Conservation (phyloP, 2,888 invertebrate species). For the Tetragonisca angustula region DNA sequence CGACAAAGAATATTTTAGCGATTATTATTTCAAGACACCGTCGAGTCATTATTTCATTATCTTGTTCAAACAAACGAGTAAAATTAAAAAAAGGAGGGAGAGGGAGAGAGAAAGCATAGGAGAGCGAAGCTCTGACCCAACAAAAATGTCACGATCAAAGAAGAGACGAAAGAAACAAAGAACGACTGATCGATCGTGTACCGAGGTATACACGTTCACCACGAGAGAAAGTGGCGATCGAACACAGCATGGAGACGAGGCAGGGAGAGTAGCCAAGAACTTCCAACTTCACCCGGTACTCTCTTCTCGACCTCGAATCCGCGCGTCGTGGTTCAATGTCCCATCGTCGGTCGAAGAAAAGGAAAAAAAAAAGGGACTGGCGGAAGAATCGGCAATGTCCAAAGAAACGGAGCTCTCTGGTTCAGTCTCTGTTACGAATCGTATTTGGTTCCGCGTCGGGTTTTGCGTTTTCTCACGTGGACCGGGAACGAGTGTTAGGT, state of each 20-base stretch:
- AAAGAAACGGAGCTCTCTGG: background rate
- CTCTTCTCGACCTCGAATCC: conserved; percentile 78
- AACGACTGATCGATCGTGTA: conserved; percentile 31
- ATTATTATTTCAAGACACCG: too few relatives aligned
- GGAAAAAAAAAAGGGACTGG: conserved; percentile 10
- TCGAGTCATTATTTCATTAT: too few relatives aligned
- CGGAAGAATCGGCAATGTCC: conserved; percentile 2
- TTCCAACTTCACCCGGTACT: conserved; percentile 75
- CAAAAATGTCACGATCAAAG: background rate
- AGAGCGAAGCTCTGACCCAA: too few relatives aligned
- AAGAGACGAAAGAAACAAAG: background rate
- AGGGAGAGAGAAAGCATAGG: background rate
- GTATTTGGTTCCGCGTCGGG: background rate
- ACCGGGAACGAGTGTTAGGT: background rate
- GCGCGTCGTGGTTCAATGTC: conserved; percentile 71
- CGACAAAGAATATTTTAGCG: too few relatives aligned
- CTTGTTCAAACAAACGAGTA: too few relatives aligned
- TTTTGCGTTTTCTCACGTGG: background rate
- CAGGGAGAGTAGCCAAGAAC: conserved; percentile 78
- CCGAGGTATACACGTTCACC: conserved; percentile 66
- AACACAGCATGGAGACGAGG: conserved; percentile 41
- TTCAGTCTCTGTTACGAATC: background rate
- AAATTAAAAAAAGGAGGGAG: too few relatives aligned
- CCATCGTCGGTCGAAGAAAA: conserved; percentile 22
- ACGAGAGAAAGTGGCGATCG: conserved; percentile 72